Percentiles rank a stretch among this genome's conserved stretches.
Evolutionary conservation across 2,113 vertebrate species (phyloP).

Genomic region (Syngnathoides biaculeatus): DNA sequence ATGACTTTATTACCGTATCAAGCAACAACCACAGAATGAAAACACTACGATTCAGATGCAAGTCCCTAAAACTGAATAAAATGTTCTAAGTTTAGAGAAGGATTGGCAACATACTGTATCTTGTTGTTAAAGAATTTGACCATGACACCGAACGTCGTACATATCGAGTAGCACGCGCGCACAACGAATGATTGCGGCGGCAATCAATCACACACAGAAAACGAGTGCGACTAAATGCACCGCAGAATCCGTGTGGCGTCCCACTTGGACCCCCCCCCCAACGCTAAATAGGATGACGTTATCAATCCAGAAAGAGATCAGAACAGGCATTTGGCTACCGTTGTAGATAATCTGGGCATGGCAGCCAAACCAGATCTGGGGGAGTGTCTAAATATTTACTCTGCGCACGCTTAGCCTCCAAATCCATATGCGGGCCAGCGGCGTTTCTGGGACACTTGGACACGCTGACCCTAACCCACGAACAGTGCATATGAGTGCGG

Average conservation of each 20-base stretch:
- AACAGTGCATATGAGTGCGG: not conserved
- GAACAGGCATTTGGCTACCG: slow-evolving; percentile 43
- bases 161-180: no score
- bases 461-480: no score
- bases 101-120: not conserved
- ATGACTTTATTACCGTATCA: not conserved
- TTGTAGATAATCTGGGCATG: slow-evolving; percentile 49
- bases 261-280: not conserved
- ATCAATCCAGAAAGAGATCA: slow-evolving; percentile 40
- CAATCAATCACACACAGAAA: not conserved
- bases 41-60: not conserved
- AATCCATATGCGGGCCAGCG: slow-evolving; percentile 46
- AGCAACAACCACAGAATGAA: not conserved
- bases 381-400: slow-evolving; percentile 50
- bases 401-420: slow-evolving; percentile 45
- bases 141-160: no score
- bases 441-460: slow-evolving; percentile 45
- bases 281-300: slow-evolving; percentile 16
- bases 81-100: not conserved
- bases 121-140: no score
- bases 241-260: not conserved
- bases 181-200: no score
- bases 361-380: slow-evolving; percentile 45
- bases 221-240: not conserved
- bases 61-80: not conserved